These are phyloP conservation scores for Etheostoma nigrum DNA, from an alignment of 2,797 vertebrate species.

Conservation along the genomic window DNA sequence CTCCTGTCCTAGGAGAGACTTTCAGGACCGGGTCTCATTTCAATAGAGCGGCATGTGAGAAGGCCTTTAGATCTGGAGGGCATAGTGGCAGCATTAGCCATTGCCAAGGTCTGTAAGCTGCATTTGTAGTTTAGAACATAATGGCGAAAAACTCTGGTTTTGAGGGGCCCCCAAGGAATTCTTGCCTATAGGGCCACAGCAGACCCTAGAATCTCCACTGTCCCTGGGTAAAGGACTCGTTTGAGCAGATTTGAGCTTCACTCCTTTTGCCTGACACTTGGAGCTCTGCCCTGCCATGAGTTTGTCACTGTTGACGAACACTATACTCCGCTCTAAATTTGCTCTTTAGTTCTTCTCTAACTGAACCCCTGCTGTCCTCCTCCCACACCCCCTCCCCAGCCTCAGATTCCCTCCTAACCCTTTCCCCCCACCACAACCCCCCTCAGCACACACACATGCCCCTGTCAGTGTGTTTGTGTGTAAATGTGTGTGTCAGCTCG, in stretches of 20 bases:
- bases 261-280: not conserved
- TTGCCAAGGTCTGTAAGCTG: too few species aligned
- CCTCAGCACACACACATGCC: conserved; percentile 12
- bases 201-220: too few species aligned
- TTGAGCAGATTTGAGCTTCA: not conserved
- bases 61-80: too few species aligned
- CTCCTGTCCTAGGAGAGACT: too few species aligned
- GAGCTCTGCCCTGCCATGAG: not conserved
- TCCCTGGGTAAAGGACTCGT: not conserved
- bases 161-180: too few species aligned
- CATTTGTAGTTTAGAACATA: too few species aligned
- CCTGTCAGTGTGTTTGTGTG: conserved; percentile 51
- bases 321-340: conserved; percentile 58
- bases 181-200: too few species aligned
- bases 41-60: too few species aligned
- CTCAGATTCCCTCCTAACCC: conserved; percentile 68
- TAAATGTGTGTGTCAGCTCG: conserved; percentile 67
- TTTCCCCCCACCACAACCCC: conserved; percentile 38
- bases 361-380: conserved; percentile 20
- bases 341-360: conserved; percentile 41
- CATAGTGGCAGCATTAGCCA: too few species aligned
- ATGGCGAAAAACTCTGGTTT: too few species aligned
- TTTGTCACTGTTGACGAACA: conserved; percentile 38
- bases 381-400: conserved; percentile 29
- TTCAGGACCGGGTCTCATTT: too few species aligned